phyloP scores from a whole-genome alignment of 2,797 vertebrate genomes.

The Dipus sagitta region DNA sequence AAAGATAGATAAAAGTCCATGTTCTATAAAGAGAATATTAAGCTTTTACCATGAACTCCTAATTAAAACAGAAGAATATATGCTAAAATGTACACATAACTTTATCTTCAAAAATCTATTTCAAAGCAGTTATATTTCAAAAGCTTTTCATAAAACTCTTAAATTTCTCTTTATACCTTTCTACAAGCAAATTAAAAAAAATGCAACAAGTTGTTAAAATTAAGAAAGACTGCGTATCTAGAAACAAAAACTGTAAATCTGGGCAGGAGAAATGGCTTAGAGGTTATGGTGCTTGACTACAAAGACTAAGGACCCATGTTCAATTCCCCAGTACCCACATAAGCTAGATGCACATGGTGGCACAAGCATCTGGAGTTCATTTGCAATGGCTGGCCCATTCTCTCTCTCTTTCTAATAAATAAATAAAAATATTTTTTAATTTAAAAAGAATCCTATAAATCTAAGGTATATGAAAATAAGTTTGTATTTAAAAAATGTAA shows the following conservation, averaged over 20 bases:
- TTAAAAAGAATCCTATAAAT: neutral
- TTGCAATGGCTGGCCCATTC: no score
- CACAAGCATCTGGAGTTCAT: no score
- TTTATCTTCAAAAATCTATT: slow-evolving; percentile 48
- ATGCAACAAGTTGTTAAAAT: neutral
- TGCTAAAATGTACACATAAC: slow-evolving; percentile 40
- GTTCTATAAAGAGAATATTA: slow-evolving; percentile 51
- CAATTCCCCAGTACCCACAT: no score
- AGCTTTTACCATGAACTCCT: slow-evolving; percentile 60
- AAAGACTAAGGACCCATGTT: no score
- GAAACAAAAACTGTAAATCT: no score
- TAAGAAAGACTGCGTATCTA: neutral
- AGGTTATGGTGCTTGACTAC: no score
- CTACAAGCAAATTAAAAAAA: slow-evolving; percentile 59
- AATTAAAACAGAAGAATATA: slow-evolving; percentile 64
- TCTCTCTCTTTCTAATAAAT: no score
- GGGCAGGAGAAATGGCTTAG: no score
- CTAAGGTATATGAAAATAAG: slow-evolving; percentile 12
- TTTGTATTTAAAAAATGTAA: slow-evolving; percentile 43
- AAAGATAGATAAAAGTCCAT: slow-evolving; percentile 13
- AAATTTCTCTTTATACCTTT: slow-evolving; percentile 50
- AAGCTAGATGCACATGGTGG: no score
- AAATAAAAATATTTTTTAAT: neutral
- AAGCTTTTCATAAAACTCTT: slow-evolving; percentile 36
- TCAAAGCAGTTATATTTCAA: slow-evolving; percentile 56